Base-by-base conservation (phyloP, 2,888 invertebrate genomes). In the Ametastegia equiseti region DNA sequence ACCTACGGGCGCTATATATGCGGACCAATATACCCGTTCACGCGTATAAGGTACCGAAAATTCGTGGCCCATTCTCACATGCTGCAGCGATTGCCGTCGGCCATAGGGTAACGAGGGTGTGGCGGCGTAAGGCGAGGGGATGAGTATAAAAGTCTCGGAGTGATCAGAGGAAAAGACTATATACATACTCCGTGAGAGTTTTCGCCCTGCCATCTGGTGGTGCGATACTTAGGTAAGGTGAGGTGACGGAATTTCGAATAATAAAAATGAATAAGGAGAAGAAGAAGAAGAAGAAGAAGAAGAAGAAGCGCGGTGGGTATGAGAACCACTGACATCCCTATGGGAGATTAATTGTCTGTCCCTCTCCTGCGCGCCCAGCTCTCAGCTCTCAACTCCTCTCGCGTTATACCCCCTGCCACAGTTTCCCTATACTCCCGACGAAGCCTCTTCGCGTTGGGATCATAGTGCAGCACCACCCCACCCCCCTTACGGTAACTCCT, bases 401-500 rank as follows among this genome's bases (percentile, higher is more conserved):
- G 19, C 67, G 23, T 19, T n/a, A n/a, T n/a, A n/a, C n/a, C n/a
- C 36, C 36, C 67, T 67, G 15, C 67, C 39, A 39, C 39, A 30
- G 60, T 39, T 19, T 39, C 27, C 45, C 42, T 23, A 13, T 13
- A 45, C 71, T 42, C 27, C 45, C 83, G 82, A 80, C 82, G 83
- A 83, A 85, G 54, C 80, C 39, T 80, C 71, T 60, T 80, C 81
- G 80, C 82, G 85, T 84, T 82, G 86, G 87, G 87, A 87, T 88
- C 87, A 88, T 87, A 83, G 84, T 84, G 85, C 86, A 83, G 82
- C 81, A n/a, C n/a, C n/a, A n/a, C n/a, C n/a, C n/a, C n/a, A n/a
- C n/a, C n/a, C n/a, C n/a, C n/a, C n/a, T n/a, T n/a, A n/a, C 75
- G 83, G 83, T 65, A 81, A 77, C 30, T 81, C 80, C 79, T 77